Evolutionary conservation across 2,113 vertebrate genomes (phyloP).

Genomic region (Mixornis gularis): DNA sequence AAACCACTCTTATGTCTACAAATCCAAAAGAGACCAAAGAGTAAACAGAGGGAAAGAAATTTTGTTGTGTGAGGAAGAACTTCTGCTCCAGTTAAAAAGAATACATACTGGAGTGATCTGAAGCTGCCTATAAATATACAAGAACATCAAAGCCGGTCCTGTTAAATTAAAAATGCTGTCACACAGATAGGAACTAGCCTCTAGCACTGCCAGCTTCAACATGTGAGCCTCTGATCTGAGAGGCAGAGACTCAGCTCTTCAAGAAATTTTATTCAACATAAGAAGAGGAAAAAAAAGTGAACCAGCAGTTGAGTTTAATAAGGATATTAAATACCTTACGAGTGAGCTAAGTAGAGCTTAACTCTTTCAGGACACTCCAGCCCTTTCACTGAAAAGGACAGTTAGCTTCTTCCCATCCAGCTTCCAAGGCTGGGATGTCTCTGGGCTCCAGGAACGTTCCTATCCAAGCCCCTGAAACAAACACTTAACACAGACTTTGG

Average conservation of each 20-base stretch:
- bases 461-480: not conserved
- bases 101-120: conserved; percentile 70
- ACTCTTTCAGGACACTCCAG: conserved; percentile 71
- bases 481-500: not conserved
- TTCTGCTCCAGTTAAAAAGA: conserved; percentile 69
- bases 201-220: conserved; percentile 85
- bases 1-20: conserved; percentile 8
- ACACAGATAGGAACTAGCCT: conserved; percentile 84
- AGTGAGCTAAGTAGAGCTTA: conserved; percentile 76
- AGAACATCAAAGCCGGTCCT: conserved; percentile 83
- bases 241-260: conserved; percentile 67
- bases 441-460: not conserved
- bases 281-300: conserved; percentile 44
- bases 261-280: conserved; percentile 71
- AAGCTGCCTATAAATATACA: conserved; percentile 82
- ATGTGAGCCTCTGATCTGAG: conserved; percentile 78
- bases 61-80: conserved; percentile 58
- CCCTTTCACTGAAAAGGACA: not conserved
- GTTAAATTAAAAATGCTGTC: conserved; percentile 86
- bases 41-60: conserved; percentile 61
- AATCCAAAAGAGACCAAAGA: conserved; percentile 56
- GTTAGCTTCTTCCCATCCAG: not conserved
- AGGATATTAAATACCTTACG: conserved; percentile 73
- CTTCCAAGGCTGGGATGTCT: not conserved
- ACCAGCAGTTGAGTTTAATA: conserved; percentile 72